These are phyloP conservation scores for Florisuga fusca DNA, from an alignment of 2,797 vertebrate species.

Conservation along the genomic window DNA sequence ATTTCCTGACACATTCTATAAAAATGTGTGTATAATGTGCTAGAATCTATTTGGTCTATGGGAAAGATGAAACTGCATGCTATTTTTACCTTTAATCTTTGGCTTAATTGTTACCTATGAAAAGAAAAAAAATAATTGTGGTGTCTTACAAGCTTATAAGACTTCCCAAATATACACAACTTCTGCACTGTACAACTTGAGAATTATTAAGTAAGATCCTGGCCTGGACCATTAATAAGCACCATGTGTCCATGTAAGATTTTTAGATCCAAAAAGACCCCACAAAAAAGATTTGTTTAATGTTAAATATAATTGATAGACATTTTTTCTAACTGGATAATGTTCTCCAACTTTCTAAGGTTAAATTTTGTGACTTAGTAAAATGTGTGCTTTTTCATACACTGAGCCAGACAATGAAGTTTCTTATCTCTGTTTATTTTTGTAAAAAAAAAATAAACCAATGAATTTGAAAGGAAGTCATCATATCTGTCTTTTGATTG, in stretches of 20 bases:
- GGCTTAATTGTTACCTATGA: not conserved
- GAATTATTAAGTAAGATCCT: not conserved
- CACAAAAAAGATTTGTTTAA: not conserved
- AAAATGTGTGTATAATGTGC: not conserved
- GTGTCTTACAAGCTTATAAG: not conserved
- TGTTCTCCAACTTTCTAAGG: not conserved
- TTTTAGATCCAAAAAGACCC: not conserved
- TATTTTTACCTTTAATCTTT: not conserved
- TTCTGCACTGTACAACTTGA: not conserved
- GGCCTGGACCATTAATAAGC: not conserved
- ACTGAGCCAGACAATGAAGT: slow-evolving; percentile 28
- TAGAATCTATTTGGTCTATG: not conserved
- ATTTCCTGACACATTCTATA: not conserved
- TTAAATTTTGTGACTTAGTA: not conserved
- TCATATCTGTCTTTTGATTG: slow-evolving; percentile 62
- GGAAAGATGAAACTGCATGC: not conserved
- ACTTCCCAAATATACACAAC: not conserved
- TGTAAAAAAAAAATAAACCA: slow-evolving; percentile 56
- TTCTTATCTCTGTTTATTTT: slow-evolving; percentile 74
- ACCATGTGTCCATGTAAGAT: not conserved
- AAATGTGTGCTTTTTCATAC: slow-evolving; percentile 9
- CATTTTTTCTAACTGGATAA: not conserved
- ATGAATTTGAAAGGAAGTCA: slow-evolving; percentile 50
- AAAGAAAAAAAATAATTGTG: not conserved
- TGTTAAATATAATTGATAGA: not conserved